Evolutionary conservation across 2,888 invertebrate species (phyloP).

Genomic region (Clitarchus hookeri): DNA sequence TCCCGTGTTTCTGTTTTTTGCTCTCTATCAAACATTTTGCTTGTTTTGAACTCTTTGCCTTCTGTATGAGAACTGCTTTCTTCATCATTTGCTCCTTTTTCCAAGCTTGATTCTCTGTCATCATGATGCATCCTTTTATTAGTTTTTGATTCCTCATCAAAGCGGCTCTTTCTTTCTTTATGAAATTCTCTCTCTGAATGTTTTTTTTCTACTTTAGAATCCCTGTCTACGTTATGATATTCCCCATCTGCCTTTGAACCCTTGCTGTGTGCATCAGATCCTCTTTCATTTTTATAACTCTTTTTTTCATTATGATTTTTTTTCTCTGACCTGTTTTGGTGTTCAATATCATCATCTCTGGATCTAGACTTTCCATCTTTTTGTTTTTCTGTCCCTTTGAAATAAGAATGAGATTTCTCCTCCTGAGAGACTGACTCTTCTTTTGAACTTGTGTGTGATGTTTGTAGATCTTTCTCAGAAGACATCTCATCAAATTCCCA

Average conservation of each 20-base stretch:
- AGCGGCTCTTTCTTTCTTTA: background rate
- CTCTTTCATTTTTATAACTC: background rate
- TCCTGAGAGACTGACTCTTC: background rate
- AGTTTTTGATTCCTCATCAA: background rate
- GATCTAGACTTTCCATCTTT: background rate
- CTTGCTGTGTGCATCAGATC: background rate
- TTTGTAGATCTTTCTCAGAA: background rate
- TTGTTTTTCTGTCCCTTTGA: background rate
- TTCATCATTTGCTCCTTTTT: background rate
- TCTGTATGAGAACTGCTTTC: background rate
- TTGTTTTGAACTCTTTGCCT: background rate
- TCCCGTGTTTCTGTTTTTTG: background rate
- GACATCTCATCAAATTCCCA: background rate
- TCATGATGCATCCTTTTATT: background rate
- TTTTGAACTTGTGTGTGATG: background rate
- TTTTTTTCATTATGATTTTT: background rate
- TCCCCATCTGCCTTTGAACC: background rate
- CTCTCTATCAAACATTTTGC: background rate
- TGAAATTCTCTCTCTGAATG: background rate
- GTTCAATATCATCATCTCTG: background rate
- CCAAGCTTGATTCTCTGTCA: too few species aligned
- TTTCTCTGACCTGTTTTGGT: background rate
- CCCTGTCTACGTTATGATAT: background rate
- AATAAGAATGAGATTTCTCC: background rate
- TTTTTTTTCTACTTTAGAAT: background rate